These are phyloP conservation scores for Agrotis ipsilon DNA, from an alignment of 2,888 invertebrate species.

Conservation along the genomic window DNA sequence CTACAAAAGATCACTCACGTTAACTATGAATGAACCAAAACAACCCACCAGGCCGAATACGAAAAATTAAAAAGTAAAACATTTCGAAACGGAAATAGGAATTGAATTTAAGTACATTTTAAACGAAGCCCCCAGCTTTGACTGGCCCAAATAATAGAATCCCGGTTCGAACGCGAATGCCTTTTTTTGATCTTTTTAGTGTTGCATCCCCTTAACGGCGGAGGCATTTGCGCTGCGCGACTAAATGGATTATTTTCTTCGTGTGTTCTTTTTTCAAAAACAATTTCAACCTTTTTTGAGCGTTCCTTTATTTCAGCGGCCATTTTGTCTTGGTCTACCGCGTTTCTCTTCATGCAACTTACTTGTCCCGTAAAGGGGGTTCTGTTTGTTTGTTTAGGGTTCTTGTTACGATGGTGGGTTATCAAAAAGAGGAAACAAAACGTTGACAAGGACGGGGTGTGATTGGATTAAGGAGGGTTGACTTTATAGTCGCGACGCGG, in stretches of 20 bases:
- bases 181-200: constrained; percentile 86
- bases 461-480: constrained; percentile 90
- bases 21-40: constrained; percentile 90
- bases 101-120: constrained; percentile 91
- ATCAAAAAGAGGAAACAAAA: constrained; percentile 87
- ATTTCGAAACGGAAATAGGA: constrained; percentile 86
- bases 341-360: constrained; percentile 45
- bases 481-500: constrained; percentile 87
- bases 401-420: constrained; percentile 75
- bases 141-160: constrained; percentile 88
- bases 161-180: constrained; percentile 83
- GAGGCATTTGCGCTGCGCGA: constrained; percentile 87
- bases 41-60: constrained; percentile 83
- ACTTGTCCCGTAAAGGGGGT: constrained; percentile 16
- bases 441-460: constrained; percentile 90
- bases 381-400: constrained; percentile 61
- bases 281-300: constrained; percentile 74
- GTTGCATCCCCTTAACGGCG: constrained; percentile 86
- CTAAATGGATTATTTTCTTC: constrained; percentile 91
- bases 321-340: constrained; percentile 73
- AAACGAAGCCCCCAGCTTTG: constrained; percentile 87
- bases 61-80: constrained; percentile 87
- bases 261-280: constrained; percentile 86
- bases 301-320: constrained; percentile 75
- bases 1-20: constrained; percentile 90